phyloP scores from a whole-genome alignment of 2,888 invertebrate genomes.

The Agonopterix alstromeriana region DNA sequence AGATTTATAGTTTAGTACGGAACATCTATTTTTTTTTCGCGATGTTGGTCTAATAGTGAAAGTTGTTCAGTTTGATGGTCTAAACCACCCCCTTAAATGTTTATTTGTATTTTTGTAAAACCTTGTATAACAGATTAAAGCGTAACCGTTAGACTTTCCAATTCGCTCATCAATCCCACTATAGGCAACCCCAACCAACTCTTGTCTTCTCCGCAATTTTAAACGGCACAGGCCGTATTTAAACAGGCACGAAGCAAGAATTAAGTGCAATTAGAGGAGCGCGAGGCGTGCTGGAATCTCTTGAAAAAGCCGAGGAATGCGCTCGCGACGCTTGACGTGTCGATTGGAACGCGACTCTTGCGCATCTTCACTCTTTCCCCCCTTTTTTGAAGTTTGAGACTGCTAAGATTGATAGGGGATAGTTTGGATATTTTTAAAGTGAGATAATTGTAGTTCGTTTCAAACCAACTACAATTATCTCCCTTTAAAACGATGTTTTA shows the following conservation, averaged over 20 bases:
- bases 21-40: too few relatives aligned
- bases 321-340: constrained; percentile 48
- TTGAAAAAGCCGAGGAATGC: constrained; percentile 57
- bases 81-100: too few relatives aligned
- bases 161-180: constrained; percentile 3
- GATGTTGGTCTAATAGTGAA: too few relatives aligned
- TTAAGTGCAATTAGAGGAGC: constrained; percentile 67
- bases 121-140: too few relatives aligned
- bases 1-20: too few relatives aligned
- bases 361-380: constrained; percentile 11
- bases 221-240: constrained; percentile 49
- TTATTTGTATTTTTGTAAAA: too few relatives aligned
- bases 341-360: constrained; percentile 44
- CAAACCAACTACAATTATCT: constrained; percentile 1
- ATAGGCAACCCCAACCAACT: constrained; percentile 7
- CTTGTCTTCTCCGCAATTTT: constrained; percentile 34
- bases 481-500: not conserved
- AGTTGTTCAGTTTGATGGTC: too few relatives aligned
- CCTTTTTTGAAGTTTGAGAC: constrained; percentile 3
- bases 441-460: not conserved
- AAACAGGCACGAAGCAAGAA: constrained; percentile 65
- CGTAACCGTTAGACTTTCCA: too few relatives aligned
- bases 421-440: not conserved
- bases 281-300: constrained; percentile 59
- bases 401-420: constrained; percentile 8